phyloP scores from a whole-genome alignment of 2,113 vertebrate genomes.

The Plectropomus leopardus region DNA sequence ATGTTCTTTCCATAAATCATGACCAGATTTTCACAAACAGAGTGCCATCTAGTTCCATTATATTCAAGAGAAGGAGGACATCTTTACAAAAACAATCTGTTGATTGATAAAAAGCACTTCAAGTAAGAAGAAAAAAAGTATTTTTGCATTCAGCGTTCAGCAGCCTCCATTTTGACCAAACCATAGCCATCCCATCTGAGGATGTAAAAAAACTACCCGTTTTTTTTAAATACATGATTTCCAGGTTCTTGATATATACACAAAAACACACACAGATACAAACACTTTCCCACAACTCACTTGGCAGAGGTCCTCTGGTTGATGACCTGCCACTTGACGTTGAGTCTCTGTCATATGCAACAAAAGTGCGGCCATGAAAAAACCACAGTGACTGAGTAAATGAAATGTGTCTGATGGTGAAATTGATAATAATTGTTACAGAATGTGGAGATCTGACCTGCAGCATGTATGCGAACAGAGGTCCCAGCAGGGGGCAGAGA shows the following conservation, averaged over 20 bases:
- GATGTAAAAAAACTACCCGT: background rate
- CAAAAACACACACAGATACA: background rate
- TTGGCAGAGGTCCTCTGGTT: conserved; percentile 90
- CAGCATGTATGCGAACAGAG: conserved; percentile 93
- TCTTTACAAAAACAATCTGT: too few species aligned
- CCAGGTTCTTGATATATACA: background rate
- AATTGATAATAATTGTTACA: background rate
- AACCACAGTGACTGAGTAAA: background rate
- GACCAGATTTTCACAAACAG: too few species aligned
- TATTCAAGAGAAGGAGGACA: too few species aligned
- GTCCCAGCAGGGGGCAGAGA: conserved; percentile 93
- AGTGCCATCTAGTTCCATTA: too few species aligned
- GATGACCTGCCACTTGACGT: conserved; percentile 94
- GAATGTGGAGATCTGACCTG: conserved; percentile 84
- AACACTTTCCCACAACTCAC: conserved; percentile 80
- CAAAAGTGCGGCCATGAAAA: conserved; percentile 14
- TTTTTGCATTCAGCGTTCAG: too few species aligned
- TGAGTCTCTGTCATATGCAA: conserved; percentile 89
- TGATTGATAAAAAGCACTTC: too few species aligned
- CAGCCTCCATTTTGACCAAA: background rate
- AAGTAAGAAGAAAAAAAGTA: too few species aligned
- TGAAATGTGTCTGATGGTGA: background rate
- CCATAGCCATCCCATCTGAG: too few species aligned
- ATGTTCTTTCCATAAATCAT: too few species aligned
- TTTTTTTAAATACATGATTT: background rate